Percentiles rank a stretch among this genome's conserved stretches.
These are phyloP conservation scores for Gopherus evgoodei DNA, from an alignment of 2,113 vertebrate species.

Conservation along the genomic window DNA sequence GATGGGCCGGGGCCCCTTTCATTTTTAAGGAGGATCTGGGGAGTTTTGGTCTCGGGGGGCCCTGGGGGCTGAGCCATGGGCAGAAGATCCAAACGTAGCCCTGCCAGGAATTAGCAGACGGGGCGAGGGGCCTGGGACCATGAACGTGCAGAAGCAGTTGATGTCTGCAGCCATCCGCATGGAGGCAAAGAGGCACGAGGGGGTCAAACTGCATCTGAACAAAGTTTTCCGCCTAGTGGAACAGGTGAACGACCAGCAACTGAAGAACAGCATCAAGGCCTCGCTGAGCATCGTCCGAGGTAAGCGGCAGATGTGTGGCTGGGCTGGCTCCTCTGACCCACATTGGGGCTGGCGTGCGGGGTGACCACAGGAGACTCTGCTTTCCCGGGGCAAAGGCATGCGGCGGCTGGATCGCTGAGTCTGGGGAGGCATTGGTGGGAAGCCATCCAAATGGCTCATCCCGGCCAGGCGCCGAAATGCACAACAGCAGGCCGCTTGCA, in stretches of 20 bases:
- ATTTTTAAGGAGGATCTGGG: background rate
- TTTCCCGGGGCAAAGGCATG: too few relatives aligned
- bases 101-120: background rate
- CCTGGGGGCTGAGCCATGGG: background rate
- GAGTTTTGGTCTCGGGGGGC: background rate
- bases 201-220: constrained; percentile 77
- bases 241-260: constrained; percentile 76
- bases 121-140: constrained; percentile 69
- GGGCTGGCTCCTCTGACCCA: too few relatives aligned
- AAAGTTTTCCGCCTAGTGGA: constrained; percentile 80
- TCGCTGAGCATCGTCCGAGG: constrained; percentile 83
- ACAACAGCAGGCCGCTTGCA: too few relatives aligned
- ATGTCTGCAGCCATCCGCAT: constrained; percentile 81
- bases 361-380: too few relatives aligned
- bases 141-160: constrained; percentile 77
- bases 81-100: background rate
- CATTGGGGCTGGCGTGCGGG: too few relatives aligned
- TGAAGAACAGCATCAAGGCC: constrained; percentile 79
- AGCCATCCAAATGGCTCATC: too few relatives aligned
- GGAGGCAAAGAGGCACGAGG: constrained; percentile 82
- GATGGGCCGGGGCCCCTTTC: background rate
- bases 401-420: background rate
- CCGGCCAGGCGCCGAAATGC: background rate
- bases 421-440: background rate
- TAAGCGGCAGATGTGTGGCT: constrained; percentile 50